Evolutionary conservation across 2,888 invertebrate genomes (phyloP).

Genomic region (Drosophila antonietae): DNA sequence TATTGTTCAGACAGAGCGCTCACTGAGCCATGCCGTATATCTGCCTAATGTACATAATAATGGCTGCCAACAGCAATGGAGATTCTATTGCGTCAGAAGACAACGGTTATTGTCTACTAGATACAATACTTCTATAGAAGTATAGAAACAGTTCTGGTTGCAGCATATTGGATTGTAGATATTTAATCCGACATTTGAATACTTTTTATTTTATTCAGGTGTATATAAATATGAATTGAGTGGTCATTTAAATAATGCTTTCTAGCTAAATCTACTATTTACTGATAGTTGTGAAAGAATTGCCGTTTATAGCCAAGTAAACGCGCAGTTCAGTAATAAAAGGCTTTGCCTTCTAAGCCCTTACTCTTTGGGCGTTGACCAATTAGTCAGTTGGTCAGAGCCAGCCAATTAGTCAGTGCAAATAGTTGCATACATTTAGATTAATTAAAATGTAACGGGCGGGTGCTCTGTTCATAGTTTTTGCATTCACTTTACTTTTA

Average conservation of each 20-base stretch:
- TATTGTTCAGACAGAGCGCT: neutral
- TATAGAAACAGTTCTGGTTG: neutral
- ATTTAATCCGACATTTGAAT: no score
- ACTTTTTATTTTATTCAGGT: no score
- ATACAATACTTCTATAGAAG: neutral
- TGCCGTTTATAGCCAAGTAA: neutral
- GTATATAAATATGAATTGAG: neutral
- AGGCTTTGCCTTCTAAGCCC: neutral
- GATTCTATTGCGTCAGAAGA: neutral
- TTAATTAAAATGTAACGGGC: neutral
- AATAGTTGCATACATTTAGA: conserved; percentile 23
- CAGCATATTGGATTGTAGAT: no score
- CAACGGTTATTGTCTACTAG: neutral
- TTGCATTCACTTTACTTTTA: conserved; percentile 9
- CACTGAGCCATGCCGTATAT: neutral
- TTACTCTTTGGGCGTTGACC: neutral
- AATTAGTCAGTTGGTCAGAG: neutral
- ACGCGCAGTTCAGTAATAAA: neutral
- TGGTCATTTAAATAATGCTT: neutral
- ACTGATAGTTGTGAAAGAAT: neutral
- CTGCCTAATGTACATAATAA: neutral
- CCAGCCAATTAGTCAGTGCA: conserved; percentile 2
- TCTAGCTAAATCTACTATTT: no score
- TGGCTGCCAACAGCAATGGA: neutral
- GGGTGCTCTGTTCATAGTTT: neutral